Evolutionary conservation across 2,113 vertebrate genomes (phyloP), one percentile per base, ranked within the genome.

Genomic region (Nesogale talazaci): DNA sequence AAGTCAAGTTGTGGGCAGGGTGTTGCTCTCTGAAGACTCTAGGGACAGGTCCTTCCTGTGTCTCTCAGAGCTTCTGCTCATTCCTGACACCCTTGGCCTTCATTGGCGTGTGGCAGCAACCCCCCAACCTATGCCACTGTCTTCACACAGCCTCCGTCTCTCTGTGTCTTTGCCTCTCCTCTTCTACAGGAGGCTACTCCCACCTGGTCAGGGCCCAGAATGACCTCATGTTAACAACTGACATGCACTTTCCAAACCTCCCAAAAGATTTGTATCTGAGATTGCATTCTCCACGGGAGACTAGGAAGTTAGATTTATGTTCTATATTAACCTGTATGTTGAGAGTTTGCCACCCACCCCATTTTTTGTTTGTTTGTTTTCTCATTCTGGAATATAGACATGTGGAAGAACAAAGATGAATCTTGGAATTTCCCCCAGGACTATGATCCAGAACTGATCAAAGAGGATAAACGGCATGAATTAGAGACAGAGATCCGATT

Each of bases 401-500:
- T 98, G 78, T 99, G 99, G 99, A 97, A 98, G 97, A 97, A 98
- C 38, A 98, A 97, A 95, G 98, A 98, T 0, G 92, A 98, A 67
- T 87, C 65, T 14, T 95, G 94, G 95, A 98, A 99, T 94, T 98
- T 99, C 93, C 76, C 91, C 77, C 98, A 99, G 93, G 97, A 96
- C 84, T 98, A 98, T 2, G 98, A 99, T 89, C 96, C 96, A 0
- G 98, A 99, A 95, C 59, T 99, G 93, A 98, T 99, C 95, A 98
- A 98, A 92, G 97, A 98, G 76, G 97, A 97, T 93, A 98, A 98
- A 31, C 96, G 98, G 76, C 94, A 97, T 86, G 99, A 98, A 92
- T 95, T 99, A 56, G 98, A 99, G 95, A 88, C 96, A 0, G 99
- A 99, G 97, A 97, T 99, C 95, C 97, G 98, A 95, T 88, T 98